Evolutionary conservation across 1,140 invertebrate genomes (phyloP), one percentile per base, ranked within the genome.

Genomic region (Lethocerus indicus): DNA sequence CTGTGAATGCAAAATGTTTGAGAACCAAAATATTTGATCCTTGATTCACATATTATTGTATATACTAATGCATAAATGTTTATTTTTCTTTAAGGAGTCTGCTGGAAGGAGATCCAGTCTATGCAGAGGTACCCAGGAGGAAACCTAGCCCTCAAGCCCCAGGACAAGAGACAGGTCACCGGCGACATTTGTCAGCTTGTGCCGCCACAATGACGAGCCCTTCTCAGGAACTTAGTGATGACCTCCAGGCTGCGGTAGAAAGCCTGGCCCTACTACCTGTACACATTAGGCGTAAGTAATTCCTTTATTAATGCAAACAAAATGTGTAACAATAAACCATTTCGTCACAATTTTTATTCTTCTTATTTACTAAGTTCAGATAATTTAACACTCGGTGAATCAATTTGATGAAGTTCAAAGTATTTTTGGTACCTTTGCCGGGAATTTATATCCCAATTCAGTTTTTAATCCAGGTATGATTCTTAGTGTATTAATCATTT

Each of bases 171-270:
- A 66, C 66, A 14, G 67, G 68, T 41, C 75, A 77, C 51, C 62
- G 74, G 52, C 58, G 75, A 32, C 73, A 78, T 60, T 68, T 76
- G 27, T 76, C 74, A 3, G 52, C 52, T 9, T 67, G 69, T 45
- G 66, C 66, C 20, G 66, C 65, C 7, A 62, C 62, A 57, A 52
- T 36, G 44, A 57, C 43, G 37, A 40, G 49, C 54, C 60, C 55
- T 12, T 54, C 35, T 1, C 46, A 47, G 41, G 53, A 70, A 46
- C 57, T 71, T 25, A 68, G 66, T 53, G 67, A 70, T 56, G 72
- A 71, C 59, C 63, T 75, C 6, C 66, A 70, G 45, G 65, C 67
- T 5, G 69, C 74, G 18, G 74, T 76, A 2, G 72, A 74, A 50
- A 65, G 65, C n/a, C 58, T 70, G 1, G 66, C 64, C 18, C 55